These are phyloP conservation scores for Cyanoderma ruficeps DNA, from an alignment of 2,113 vertebrate genomes.

Conservation along the genomic window DNA sequence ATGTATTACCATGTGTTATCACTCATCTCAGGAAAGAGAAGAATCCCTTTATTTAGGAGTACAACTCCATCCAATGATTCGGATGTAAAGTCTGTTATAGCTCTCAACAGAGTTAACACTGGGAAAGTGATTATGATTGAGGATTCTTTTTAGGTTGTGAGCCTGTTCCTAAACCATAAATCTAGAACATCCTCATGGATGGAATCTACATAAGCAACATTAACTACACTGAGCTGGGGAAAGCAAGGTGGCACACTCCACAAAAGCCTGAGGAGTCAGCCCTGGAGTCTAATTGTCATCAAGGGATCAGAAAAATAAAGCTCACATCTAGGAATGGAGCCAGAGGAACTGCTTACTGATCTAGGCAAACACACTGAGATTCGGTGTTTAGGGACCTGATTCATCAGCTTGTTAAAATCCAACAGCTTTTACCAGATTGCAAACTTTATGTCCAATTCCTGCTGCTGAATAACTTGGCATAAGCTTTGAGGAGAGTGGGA, in stretches of 20 bases:
- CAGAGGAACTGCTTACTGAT: neutral
- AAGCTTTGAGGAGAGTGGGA: neutral
- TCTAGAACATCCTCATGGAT: neutral
- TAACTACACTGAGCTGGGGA: neutral
- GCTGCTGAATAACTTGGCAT: neutral
- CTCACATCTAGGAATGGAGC: neutral
- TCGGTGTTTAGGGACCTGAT: neutral
- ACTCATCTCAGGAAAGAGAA: neutral
- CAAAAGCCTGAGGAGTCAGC: neutral
- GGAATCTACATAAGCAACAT: neutral
- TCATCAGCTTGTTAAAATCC: neutral
- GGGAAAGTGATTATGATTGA: neutral
- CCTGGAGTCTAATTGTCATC: neutral
- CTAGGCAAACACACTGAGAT: neutral
- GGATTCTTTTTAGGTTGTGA: neutral
- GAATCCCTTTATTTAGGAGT: neutral
- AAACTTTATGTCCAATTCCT: neutral
- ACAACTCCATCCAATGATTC: neutral
- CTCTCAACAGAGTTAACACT: neutral
- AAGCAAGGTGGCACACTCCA: neutral
- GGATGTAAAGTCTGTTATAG: neutral
- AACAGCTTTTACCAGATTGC: neutral
- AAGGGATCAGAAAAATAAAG: conserved; percentile 3
- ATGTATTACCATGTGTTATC: too few species aligned
- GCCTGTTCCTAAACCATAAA: neutral